These are phyloP conservation scores for Synanthedon tipuliformis DNA, from an alignment of 2,888 invertebrate species.

Conservation along the genomic window DNA sequence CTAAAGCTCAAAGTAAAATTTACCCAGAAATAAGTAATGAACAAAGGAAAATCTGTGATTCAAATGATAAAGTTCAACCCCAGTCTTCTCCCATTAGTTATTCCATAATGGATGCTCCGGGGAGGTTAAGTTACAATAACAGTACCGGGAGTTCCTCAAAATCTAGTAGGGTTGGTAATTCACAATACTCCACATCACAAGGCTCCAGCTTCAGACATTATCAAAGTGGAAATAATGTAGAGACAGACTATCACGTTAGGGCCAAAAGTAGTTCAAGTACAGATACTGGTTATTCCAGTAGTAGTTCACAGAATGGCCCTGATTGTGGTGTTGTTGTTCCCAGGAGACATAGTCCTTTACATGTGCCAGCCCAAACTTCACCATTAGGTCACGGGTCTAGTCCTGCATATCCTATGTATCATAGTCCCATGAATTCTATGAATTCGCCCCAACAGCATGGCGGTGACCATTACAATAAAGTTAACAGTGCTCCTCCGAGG, in stretches of 20 bases:
- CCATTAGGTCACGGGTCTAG: constrained; percentile 81
- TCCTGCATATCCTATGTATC: constrained; percentile 86
- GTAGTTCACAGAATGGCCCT: constrained; percentile 73
- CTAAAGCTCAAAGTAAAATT: constrained; percentile 82
- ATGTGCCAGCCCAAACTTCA: constrained; percentile 78
- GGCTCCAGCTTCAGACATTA: constrained; percentile 73
- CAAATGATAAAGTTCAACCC: constrained; percentile 61
- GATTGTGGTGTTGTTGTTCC: constrained; percentile 76
- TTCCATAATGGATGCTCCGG: constrained; percentile 78
- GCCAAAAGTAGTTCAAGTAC: constrained; percentile 73
- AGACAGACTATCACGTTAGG: constrained; percentile 72
- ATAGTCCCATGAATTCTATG: constrained; percentile 83
- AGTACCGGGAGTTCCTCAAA: constrained; percentile 65
- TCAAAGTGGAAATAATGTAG: constrained; percentile 71
- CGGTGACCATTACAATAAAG: constrained; percentile 56
- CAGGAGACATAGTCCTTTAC: constrained; percentile 76
- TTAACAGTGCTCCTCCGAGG: constrained; percentile 70
- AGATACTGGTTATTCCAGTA: constrained; percentile 73
- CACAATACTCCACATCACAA: constrained; percentile 65
- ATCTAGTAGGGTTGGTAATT: constrained; percentile 54
- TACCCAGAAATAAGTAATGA: constrained; percentile 75
- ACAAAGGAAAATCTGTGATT: constrained; percentile 68
- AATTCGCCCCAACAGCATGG: constrained; percentile 78
- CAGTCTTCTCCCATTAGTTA: constrained; percentile 82
- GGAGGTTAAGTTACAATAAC: constrained; percentile 71